Evolutionary conservation across 2,888 invertebrate genomes (phyloP).

Genomic region (Lamellibrachia satsuma): DNA sequence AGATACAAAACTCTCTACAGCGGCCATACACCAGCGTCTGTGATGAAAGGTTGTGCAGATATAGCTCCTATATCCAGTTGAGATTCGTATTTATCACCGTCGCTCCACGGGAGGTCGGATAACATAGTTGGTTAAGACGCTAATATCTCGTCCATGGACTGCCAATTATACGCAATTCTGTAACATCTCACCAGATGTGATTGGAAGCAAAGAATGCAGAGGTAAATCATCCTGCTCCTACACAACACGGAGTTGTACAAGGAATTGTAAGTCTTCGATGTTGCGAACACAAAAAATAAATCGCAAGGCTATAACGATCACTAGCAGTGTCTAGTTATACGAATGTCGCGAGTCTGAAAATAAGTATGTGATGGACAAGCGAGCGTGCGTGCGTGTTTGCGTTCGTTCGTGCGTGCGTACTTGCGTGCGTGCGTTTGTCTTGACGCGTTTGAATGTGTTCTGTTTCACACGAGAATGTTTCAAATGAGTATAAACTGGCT

Average conservation of each 20-base stretch:
- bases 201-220: too few relatives aligned
- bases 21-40: constrained; percentile 17
- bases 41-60: background rate
- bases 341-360: background rate
- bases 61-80: background rate
- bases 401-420: constrained; percentile 8
- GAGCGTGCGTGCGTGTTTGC: background rate
- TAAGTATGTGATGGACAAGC: background rate
- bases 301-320: background rate
- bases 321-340: background rate
- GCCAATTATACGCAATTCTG: background rate
- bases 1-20: background rate
- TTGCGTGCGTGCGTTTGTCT: background rate
- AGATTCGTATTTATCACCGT: background rate
- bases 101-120: background rate
- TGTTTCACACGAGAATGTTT: background rate
- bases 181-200: background rate
- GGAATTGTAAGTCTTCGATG: background rate
- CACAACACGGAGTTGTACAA: background rate
- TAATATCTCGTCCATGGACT: background rate
- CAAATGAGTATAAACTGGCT: background rate
- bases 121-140: background rate
- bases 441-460: background rate
- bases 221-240: too few relatives aligned
- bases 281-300: background rate